These are phyloP conservation scores for Oxygymnocypris stewartii DNA, from an alignment of 2,113 vertebrate species.

Conservation along the genomic window DNA sequence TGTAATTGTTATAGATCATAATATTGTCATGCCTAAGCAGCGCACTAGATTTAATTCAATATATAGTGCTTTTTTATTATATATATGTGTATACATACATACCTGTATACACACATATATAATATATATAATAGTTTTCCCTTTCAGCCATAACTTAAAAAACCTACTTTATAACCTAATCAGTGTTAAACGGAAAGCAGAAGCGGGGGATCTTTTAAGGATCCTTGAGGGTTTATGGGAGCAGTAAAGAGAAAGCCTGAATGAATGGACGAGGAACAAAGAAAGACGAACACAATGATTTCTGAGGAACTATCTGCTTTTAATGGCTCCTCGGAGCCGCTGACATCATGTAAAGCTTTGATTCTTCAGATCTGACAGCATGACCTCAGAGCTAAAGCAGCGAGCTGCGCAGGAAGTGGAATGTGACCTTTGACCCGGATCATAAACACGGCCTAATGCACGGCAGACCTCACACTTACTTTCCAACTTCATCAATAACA, in stretches of 20 bases:
- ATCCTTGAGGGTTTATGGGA: not conserved
- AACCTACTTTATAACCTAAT: not conserved
- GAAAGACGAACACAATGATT: not conserved
- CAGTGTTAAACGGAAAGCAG: not conserved
- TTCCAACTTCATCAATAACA: conserved; percentile 79
- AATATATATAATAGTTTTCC: too few species aligned
- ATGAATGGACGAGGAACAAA: conserved; percentile 9
- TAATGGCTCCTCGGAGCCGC: not conserved
- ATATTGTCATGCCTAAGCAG: too few species aligned
- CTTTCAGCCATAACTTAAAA: too few species aligned
- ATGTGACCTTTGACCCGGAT: conserved; percentile 58
- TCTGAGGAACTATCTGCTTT: conserved; percentile 12
- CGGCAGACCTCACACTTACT: conserved; percentile 78
- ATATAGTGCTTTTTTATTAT: too few species aligned
- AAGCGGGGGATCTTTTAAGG: too few species aligned
- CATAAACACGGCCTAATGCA: conserved; percentile 64
- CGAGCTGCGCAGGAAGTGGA: conserved; percentile 45
- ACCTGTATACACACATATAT: too few species aligned
- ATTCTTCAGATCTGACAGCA: not conserved
- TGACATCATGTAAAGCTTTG: conserved; percentile 15
- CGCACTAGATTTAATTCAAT: too few species aligned
- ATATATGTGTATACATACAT: too few species aligned
- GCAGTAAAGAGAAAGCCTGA: not conserved
- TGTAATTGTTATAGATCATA: too few species aligned
- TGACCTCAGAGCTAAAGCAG: conserved; percentile 30